Evolutionary conservation across 2,113 vertebrate genomes (phyloP).

Genomic region (Neomonachus schauinslandi): DNA sequence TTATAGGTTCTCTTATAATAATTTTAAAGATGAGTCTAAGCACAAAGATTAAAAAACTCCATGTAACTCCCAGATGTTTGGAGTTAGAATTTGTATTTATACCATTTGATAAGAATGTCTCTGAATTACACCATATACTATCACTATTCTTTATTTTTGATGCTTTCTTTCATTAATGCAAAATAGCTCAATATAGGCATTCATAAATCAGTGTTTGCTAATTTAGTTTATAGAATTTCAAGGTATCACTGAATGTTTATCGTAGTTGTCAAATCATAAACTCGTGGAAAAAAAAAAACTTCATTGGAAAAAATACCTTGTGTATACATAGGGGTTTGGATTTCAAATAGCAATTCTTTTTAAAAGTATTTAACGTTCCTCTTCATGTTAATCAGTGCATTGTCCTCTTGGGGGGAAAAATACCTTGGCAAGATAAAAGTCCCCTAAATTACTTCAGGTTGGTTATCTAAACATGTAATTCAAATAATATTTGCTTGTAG

Average conservation of each 20-base stretch:
- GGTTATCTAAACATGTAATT: conserved; percentile 53
- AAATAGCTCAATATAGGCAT: neutral
- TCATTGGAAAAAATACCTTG: neutral
- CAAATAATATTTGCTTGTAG: conserved; percentile 46
- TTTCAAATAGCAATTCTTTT: conserved; percentile 21
- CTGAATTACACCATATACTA: neutral
- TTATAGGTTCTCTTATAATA: neutral
- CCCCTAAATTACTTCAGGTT: conserved; percentile 51
- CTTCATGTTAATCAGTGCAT: conserved; percentile 1
- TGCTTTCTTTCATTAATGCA: neutral
- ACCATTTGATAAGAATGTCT: neutral
- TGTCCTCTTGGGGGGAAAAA: conserved; percentile 16
- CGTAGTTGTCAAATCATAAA: conserved; percentile 20
- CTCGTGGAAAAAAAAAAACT: conserved; percentile 7
- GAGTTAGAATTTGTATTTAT: neutral
- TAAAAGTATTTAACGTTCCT: conserved; percentile 12
- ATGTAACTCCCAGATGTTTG: neutral
- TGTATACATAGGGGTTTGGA: neutral
- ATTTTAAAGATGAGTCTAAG: neutral
- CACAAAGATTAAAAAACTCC: neutral
- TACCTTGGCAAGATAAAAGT: conserved; percentile 5
- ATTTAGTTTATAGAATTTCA: conserved; percentile 4
- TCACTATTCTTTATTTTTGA: neutral
- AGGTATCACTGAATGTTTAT: conserved; percentile 18
- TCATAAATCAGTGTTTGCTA: neutral